These are phyloP conservation scores for Menidia beryllina DNA, from an alignment of 2,113 vertebrate genomes.

Conservation along the genomic window DNA sequence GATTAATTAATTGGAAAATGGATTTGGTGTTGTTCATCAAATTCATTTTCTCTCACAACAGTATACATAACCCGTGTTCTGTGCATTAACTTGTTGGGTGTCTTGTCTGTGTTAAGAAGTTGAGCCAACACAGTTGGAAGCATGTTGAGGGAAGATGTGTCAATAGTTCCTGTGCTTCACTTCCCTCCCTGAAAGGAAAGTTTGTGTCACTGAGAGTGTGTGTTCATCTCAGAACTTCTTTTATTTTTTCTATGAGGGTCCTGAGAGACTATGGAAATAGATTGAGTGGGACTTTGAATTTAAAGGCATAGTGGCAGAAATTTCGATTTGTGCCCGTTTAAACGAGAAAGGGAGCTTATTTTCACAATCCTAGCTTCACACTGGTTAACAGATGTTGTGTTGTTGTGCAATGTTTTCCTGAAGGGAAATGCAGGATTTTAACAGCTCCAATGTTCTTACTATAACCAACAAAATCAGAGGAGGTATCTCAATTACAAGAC, in stretches of 20 bases:
- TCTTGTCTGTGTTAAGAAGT: slow-evolving; percentile 62
- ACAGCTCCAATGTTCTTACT: not conserved
- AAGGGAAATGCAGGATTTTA: not conserved
- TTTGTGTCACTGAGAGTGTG: slow-evolving; percentile 48
- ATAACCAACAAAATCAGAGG: not conserved
- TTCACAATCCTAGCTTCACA: not conserved
- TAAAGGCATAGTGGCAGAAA: not conserved
- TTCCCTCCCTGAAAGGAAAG: slow-evolving; percentile 61
- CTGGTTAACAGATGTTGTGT: not conserved
- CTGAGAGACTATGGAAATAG: slow-evolving; percentile 4
- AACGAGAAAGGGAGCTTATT: not conserved
- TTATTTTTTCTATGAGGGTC: not conserved
- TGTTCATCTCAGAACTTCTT: slow-evolving; percentile 10
- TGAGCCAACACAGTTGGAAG: slow-evolving; percentile 55
- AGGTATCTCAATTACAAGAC: not conserved
- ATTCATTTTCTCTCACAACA: not conserved
- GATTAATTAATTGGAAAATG: no score
- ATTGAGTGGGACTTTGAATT: not conserved
- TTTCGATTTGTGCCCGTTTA: not conserved
- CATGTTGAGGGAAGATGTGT: slow-evolving; percentile 61
- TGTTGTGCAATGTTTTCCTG: not conserved
- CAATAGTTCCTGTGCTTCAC: slow-evolving; percentile 66
- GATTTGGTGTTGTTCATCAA: no score
- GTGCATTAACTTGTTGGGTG: slow-evolving; percentile 10
- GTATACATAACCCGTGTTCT: not conserved